Base-by-base conservation (phyloP, 2,797 vertebrate species). In the Sebastes trivittatus region DNA sequence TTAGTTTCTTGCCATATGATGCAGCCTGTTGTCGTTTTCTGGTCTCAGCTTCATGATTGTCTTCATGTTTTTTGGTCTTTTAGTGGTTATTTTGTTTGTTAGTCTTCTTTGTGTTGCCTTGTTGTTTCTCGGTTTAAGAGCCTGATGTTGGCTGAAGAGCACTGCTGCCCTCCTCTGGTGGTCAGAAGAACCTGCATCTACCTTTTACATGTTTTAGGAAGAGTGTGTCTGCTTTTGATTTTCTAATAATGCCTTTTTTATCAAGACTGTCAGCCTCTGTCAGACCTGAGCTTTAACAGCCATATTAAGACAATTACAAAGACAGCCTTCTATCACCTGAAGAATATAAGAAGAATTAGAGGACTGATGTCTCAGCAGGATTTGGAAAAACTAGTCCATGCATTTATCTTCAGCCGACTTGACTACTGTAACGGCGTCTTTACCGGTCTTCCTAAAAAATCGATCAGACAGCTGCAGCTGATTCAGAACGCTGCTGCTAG, bases 81-180 rank as follows among this genome's bases (percentile, higher is more conserved):
- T n/a, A 65, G 68, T 22, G 59, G 78, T 84, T 82, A 34, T 80
- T 86, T 85, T 73, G 49, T 82, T 46, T 27, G 8, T 73, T 68
- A 22, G 66, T 49, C 54, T 89, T 89, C 29, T 80, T 78, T 89
- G 27, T 89, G 56, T 80, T 64, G 22, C 72, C 36, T 62, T 60
- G 23, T 62, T 75, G 49, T 79, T 42, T 77, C 27, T 77, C 4
- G 13, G 23, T 73, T 75, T 27, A 56, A 59, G 30, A 77, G 70
- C 63, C 56, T 78, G 42, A 56, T 32, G 64, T 68, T 46, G 78
- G 29, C 27, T 36, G 7, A 30, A 83, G 75, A 69, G 32, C 77
- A 58, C 69, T 25, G 23, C 55, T 83, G 87, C 91, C 88, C 81
- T 64, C 91, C 62, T 36, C 79, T 93, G 91, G 88, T 75, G 65